Percentiles rank a stretch among this genome's conserved stretches.
These are phyloP conservation scores for Argynnis bischoffii DNA, from an alignment of 2,888 invertebrate species.

Conservation along the genomic window DNA sequence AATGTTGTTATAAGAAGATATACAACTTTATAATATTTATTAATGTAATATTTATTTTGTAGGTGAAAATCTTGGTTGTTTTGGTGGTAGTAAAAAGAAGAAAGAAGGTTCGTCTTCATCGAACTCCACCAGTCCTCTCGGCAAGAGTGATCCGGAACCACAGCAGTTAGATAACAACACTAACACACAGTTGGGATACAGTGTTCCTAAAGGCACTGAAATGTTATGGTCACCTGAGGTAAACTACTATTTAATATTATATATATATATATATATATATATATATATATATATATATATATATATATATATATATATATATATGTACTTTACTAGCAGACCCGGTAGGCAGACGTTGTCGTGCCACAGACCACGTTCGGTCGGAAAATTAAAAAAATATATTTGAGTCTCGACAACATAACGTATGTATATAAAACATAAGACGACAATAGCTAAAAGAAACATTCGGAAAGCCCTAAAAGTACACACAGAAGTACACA, in stretches of 20 bases:
- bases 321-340: no score
- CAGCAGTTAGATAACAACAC: slow-evolving; percentile 61
- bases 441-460: no score
- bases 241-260: slow-evolving; percentile 29
- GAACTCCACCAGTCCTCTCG: slow-evolving; percentile 80
- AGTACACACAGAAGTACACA: no score
- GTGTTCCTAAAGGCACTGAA: slow-evolving; percentile 78
- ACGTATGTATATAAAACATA: no score
- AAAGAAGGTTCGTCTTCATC: slow-evolving; percentile 86
- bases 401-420: no score
- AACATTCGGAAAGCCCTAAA: no score
- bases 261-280: neutral
- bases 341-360: no score
- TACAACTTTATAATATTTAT: no score
- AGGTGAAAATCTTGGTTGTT: slow-evolving; percentile 97
- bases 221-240: slow-evolving; percentile 80
- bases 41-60: slow-evolving; percentile 24
- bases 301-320: no score
- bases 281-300: neutral
- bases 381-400: no score
- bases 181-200: slow-evolving; percentile 88
- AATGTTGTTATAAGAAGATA: no score
- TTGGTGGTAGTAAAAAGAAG: slow-evolving; percentile 97
- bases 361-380: no score
- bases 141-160: slow-evolving; percentile 70